Conservation (phyloP, 2,888 invertebrate genomes). For the Drosophila pseudotalamancana region DNA sequence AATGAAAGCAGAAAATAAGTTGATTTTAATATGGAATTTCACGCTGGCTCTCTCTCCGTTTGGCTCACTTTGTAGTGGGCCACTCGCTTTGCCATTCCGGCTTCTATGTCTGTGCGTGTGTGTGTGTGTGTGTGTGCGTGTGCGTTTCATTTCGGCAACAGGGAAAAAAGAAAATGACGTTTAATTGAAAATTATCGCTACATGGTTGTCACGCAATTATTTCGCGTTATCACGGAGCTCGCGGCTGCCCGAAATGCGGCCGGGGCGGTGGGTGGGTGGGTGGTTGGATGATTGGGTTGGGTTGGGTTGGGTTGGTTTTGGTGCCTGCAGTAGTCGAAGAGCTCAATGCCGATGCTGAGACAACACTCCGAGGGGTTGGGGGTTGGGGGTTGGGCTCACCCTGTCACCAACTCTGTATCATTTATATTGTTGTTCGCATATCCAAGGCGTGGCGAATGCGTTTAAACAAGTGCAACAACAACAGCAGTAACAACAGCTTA, state of each 20-base stretch:
- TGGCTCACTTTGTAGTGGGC: conserved; percentile 32
- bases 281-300: not conserved
- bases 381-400: too few relatives aligned
- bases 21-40: conserved; percentile 80
- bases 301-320: too few relatives aligned
- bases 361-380: conserved; percentile 38
- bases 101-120: conserved; percentile 23
- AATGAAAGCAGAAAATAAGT: conserved; percentile 81
- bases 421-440: conserved; percentile 61
- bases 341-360: conserved; percentile 35
- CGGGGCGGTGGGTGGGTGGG: conserved; percentile 2
- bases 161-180: conserved; percentile 60
- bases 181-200: conserved; percentile 84
- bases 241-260: conserved; percentile 3
- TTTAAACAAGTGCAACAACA: conserved; percentile 66
- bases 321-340: not conserved
- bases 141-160: conserved; percentile 45
- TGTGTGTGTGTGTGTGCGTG: conserved; percentile 3
- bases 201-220: conserved; percentile 84
- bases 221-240: conserved; percentile 79
- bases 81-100: conserved; percentile 13
- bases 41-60: conserved; percentile 57
- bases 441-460: conserved; percentile 66
- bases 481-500: conserved; percentile 3
- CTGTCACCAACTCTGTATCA: conserved; percentile 53